Evolutionary conservation across 2,888 invertebrate genomes (phyloP).

Genomic region (Himalopsyche japonica): DNA sequence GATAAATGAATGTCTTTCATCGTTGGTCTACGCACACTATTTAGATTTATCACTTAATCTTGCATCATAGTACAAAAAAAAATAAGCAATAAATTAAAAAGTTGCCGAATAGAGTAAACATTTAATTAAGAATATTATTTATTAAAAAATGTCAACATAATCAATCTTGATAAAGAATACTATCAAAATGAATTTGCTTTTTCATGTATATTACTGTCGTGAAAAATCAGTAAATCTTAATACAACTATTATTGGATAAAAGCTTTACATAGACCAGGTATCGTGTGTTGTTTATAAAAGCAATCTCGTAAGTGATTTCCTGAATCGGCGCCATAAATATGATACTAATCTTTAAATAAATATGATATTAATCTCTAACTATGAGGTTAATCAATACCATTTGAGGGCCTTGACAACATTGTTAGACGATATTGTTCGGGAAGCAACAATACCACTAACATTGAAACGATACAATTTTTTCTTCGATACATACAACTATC

Average conservation of each 20-base stretch:
- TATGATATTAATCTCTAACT: no score
- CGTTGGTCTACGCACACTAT: no score
- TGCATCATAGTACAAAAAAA: no score
- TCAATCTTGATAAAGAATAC: no score
- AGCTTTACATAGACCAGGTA: not conserved
- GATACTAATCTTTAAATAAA: not conserved
- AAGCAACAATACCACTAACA: not conserved
- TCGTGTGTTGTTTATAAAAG: not conserved
- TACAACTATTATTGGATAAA: not conserved
- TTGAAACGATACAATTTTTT: no score
- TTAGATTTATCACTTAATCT: no score
- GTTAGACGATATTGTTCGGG: not conserved
- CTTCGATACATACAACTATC: no score
- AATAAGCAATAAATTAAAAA: no score
- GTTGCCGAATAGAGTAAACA: no score
- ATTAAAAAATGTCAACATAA: no score
- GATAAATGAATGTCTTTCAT: no score
- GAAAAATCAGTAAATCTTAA: not conserved
- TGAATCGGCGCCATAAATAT: not conserved
- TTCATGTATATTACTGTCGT: not conserved
- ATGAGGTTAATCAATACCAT: not conserved
- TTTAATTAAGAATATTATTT: no score
- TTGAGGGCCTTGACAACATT: not conserved
- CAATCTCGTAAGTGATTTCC: not conserved
- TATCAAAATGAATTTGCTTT: not conserved